Evolutionary conservation across 2,888 invertebrate species (phyloP).

Genomic region (Eupithecia abbreviata): DNA sequence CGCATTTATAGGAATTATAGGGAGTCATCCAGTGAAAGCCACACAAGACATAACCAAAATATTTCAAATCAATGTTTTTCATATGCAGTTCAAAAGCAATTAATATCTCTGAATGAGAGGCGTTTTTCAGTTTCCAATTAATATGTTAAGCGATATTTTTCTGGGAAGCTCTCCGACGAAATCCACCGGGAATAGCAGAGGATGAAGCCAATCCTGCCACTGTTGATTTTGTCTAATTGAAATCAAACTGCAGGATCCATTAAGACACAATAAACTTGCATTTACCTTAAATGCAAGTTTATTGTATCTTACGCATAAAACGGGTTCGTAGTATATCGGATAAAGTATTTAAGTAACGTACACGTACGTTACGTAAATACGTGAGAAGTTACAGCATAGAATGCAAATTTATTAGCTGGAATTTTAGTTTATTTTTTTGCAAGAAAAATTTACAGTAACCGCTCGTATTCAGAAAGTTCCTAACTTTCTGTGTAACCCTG

Average conservation of each 20-base stretch:
- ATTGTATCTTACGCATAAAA: constrained; percentile 39
- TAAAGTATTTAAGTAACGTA: neutral
- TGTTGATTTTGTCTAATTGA: constrained; percentile 76
- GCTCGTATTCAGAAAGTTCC: too few species aligned
- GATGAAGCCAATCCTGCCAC: constrained; percentile 58
- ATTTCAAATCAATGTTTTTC: neutral
- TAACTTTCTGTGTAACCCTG: too few species aligned
- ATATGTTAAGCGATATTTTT: constrained; percentile 29
- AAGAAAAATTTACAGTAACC: too few species aligned
- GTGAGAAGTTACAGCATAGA: neutral
- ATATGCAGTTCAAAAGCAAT: neutral
- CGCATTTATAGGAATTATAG: neutral
- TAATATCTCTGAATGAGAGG: neutral
- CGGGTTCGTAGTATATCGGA: neutral
- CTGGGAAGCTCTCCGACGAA: constrained; percentile 30
- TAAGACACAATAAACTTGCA: too few species aligned
- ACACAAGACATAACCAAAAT: neutral
- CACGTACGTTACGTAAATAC: too few species aligned
- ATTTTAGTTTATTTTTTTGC: too few species aligned
- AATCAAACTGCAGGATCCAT: constrained; percentile 66
- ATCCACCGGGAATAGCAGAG: constrained; percentile 27
- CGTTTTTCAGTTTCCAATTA: constrained; percentile 13
- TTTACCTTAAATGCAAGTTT: constrained; percentile 53
- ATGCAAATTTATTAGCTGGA: neutral
- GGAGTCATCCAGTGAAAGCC: neutral